A percentile compares a stretch with the other conserved stretches of the same genome.
phyloP scores from a whole-genome alignment of 2,888 invertebrate genomes.

The Eurytoma californica region DNA sequence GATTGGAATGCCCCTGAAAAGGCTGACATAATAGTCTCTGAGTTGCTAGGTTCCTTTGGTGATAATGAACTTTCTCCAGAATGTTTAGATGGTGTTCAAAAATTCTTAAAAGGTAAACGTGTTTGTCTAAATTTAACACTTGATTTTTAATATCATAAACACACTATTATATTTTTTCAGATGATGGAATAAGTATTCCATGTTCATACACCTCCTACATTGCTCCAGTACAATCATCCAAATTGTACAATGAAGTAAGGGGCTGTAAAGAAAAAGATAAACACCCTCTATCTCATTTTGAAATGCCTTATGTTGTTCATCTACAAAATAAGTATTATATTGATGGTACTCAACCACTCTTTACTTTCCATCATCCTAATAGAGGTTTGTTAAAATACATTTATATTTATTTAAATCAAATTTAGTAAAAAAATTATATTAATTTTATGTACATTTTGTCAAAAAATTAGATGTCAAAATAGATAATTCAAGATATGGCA shows the following conservation, averaged over 20 bases:
- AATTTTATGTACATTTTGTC: conserved; percentile 55
- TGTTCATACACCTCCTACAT: conserved; percentile 91
- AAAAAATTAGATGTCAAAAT: conserved; percentile 69
- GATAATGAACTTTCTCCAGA: conserved; percentile 99
- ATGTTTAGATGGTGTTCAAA: conserved; percentile 95
- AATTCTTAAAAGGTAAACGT: conserved; percentile 82
- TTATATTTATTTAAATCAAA: conserved; percentile 12
- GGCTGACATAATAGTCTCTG: conserved; percentile 97
- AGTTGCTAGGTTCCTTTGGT: conserved; percentile 97
- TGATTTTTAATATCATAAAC: conserved; percentile 7
- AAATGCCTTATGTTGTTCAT: conserved; percentile 95
- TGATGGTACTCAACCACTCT: conserved; percentile 84
- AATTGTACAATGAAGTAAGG: conserved; percentile 87
- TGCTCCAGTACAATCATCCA: conserved; percentile 93
- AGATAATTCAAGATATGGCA: conserved; percentile 86
- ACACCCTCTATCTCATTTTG: conserved; percentile 78
- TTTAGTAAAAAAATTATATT: conserved; percentile 16
- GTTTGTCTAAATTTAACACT: conserved; percentile 23
- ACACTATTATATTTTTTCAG: conserved; percentile 70
- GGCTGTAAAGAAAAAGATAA: conserved; percentile 76
- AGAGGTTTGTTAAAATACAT: conserved; percentile 73
- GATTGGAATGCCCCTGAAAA: conserved; percentile 87
- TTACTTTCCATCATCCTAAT: conserved; percentile 95
- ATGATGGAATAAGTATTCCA: conserved; percentile 95
- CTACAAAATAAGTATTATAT: conserved; percentile 90